phyloP scores from a whole-genome alignment of 2,797 vertebrate species.

The Streptopelia turtur region DNA sequence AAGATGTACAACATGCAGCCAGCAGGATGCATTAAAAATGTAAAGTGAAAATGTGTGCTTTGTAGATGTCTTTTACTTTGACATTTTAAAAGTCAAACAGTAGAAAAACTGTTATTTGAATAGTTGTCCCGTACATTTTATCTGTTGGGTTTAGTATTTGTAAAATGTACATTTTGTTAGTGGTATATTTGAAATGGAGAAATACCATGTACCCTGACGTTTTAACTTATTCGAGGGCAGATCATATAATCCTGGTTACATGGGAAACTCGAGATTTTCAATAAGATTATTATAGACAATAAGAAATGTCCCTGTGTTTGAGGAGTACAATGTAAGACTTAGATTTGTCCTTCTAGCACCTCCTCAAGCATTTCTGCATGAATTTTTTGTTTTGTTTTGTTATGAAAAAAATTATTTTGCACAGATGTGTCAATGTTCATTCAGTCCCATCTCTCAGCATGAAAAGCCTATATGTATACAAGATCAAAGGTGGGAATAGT shows the following conservation, averaged over 20 bases:
- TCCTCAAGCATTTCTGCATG: background rate
- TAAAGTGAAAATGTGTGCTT: background rate
- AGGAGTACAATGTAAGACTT: background rate
- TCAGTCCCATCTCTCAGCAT: background rate
- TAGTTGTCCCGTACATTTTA: background rate
- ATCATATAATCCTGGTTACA: background rate
- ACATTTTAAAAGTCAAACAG: background rate
- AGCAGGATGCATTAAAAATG: constrained; percentile 37
- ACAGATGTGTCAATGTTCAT: background rate
- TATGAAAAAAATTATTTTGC: background rate
- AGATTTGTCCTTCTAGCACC: background rate
- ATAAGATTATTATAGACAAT: background rate
- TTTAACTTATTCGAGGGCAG: background rate
- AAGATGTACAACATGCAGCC: background rate
- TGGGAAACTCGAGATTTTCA: background rate
- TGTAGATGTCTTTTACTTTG: background rate
- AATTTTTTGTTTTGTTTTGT: background rate
- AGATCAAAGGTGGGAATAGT: background rate
- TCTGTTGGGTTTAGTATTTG: background rate
- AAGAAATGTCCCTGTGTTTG: background rate
- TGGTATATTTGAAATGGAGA: background rate
- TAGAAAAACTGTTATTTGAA: background rate
- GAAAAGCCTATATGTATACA: background rate
- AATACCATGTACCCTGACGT: background rate
- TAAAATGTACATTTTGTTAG: background rate